These are phyloP conservation scores for Halocaridina rubra DNA, from an alignment of 2,888 invertebrate species.

Conservation along the genomic window DNA sequence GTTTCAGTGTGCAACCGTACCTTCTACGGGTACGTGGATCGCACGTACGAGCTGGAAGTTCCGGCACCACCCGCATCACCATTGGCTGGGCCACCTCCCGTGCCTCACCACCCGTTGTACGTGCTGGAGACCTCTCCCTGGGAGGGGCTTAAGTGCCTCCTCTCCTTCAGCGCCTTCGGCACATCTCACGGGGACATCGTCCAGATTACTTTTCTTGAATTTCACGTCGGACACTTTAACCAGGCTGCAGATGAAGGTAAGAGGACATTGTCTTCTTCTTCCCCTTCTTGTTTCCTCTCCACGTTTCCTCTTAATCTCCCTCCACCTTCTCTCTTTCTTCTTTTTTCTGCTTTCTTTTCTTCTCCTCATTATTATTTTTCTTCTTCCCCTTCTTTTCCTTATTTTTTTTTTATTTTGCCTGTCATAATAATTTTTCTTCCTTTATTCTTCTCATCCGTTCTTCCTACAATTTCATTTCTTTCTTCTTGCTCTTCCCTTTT, in stretches of 20 bases:
- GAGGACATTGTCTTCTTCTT: not conserved
- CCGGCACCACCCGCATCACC: constrained; percentile 47
- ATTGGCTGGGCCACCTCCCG: constrained; percentile 9
- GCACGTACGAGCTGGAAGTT: constrained; percentile 83
- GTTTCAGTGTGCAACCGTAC: constrained; percentile 83
- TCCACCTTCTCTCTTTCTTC: not conserved
- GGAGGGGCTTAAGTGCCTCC: constrained; percentile 80
- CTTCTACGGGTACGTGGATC: constrained; percentile 83
- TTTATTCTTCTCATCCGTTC: not conserved
- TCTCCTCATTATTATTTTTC: not conserved
- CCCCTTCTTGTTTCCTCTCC: not conserved
- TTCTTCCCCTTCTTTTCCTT: not conserved
- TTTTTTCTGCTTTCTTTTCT: not conserved
- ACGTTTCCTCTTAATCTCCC: not conserved
- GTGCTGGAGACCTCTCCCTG: constrained; percentile 9
- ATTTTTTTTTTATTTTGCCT: not conserved
- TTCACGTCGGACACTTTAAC: constrained; percentile 82
- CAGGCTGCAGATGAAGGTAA: constrained; percentile 35
- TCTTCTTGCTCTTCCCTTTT: too few species aligned
- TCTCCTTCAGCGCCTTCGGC: constrained; percentile 85
- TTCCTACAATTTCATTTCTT: too few species aligned
- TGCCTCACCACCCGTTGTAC: constrained; percentile 23
- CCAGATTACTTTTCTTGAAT: constrained; percentile 86
- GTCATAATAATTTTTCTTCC: not conserved
- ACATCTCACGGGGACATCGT: constrained; percentile 83